These are phyloP conservation scores for Galemys pyrenaicus DNA, from an alignment of 2,113 vertebrate genomes.

Conservation along the genomic window DNA sequence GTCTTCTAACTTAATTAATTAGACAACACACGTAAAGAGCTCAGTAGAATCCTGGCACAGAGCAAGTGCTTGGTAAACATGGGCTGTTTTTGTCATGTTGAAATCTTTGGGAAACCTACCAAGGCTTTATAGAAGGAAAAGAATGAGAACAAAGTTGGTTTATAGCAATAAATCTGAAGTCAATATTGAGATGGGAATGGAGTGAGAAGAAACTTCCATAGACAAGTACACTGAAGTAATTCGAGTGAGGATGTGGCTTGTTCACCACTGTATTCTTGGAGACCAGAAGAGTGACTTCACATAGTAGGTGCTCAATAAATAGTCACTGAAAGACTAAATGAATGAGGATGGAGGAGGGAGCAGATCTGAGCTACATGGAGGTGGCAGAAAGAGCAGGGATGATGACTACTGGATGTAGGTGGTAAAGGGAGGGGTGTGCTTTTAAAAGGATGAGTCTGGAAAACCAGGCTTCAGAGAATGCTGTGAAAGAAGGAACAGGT, in stretches of 20 bases:
- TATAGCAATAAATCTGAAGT: neutral
- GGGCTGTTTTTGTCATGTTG: neutral
- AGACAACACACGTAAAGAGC: neutral
- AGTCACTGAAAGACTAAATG: neutral
- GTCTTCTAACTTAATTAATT: neutral
- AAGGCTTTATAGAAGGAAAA: neutral
- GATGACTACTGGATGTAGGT: neutral
- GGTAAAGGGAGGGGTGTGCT: neutral
- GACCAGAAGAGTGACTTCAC: neutral
- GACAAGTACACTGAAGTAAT: neutral
- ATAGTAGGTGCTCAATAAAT: neutral
- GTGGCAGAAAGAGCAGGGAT: neutral
- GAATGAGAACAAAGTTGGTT: neutral
- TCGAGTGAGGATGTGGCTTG: neutral
- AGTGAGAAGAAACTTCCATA: neutral
- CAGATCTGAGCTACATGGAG: neutral
- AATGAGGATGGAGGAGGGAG: conserved; percentile 16
- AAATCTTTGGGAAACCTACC: neutral
- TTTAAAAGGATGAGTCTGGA: conserved; percentile 20
- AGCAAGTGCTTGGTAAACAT: neutral
- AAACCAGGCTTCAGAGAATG: neutral
- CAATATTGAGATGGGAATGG: neutral
- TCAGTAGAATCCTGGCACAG: neutral
- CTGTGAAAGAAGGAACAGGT: neutral
- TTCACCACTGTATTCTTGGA: neutral